These are phyloP conservation scores for Cyaniris semiargus DNA, from an alignment of 2,888 invertebrate genomes.

Conservation along the genomic window DNA sequence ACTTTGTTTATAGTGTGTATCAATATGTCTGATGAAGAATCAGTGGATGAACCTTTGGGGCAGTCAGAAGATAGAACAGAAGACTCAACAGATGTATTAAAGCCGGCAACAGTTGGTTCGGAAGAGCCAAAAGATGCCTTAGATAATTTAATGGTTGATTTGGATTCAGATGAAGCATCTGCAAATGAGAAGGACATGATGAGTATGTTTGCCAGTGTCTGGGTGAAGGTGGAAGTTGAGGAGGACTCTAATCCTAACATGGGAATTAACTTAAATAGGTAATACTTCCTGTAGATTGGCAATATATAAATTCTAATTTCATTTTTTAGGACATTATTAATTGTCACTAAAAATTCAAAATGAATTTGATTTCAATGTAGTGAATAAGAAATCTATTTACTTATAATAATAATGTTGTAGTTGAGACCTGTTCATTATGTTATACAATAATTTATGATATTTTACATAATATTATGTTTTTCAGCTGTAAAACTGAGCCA, in stretches of 20 bases:
- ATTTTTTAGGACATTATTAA: not conserved
- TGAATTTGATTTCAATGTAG: not conserved
- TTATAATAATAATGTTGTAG: no score
- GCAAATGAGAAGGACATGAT: conserved; percentile 45
- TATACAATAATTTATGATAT: not conserved
- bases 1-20: not conserved
- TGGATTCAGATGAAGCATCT: conserved; percentile 33
- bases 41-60: conserved; percentile 6
- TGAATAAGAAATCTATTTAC: no score
- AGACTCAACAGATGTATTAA: not conserved
- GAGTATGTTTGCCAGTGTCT: conserved; percentile 59
- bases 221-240: conserved; percentile 58
- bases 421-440: not conserved
- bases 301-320: not conserved
- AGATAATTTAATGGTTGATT: conserved; percentile 16
- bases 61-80: not conserved
- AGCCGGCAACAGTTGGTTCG: not conserved
- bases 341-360: not conserved
- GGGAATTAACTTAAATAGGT: conserved; percentile 3
- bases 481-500: conserved; percentile 2
- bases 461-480: not conserved
- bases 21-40: conserved; percentile 33
- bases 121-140: not conserved
- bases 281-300: not conserved
- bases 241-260: conserved; percentile 31